phyloP scores from a whole-genome alignment of 1,140 invertebrate genomes.

The Archivesica marissinica region DNA sequence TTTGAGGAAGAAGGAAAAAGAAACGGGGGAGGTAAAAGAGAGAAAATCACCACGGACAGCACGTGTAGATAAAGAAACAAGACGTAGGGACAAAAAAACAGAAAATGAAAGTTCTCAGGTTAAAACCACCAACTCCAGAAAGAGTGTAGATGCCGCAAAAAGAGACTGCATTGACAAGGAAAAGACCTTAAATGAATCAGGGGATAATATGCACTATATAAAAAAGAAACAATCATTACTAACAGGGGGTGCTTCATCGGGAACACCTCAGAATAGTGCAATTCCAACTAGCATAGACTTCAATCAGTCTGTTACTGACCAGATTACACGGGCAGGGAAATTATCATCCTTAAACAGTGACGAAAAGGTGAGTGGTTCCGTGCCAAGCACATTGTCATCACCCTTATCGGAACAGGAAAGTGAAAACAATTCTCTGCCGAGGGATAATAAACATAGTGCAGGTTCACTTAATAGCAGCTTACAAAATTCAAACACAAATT shows the following conservation, averaged over 20 bases:
- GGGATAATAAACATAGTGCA: slow-evolving; percentile 12
- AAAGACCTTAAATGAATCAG: slow-evolving; percentile 54
- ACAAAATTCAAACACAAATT: slow-evolving; percentile 25
- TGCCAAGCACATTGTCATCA: slow-evolving; percentile 55
- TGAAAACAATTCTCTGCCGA: slow-evolving; percentile 15
- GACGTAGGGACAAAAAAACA: slow-evolving; percentile 29
- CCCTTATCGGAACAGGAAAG: slow-evolving; percentile 46
- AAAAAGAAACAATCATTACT: slow-evolving; percentile 79
- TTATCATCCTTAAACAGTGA: slow-evolving; percentile 67
- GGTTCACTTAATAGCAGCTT: slow-evolving; percentile 5
- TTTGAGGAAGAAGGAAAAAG: slow-evolving; percentile 56
- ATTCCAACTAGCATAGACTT: slow-evolving; percentile 77
- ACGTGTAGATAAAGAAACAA: slow-evolving; percentile 36
- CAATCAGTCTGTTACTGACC: slow-evolving; percentile 80
- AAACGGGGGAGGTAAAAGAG: slow-evolving; percentile 39
- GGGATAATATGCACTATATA: slow-evolving; percentile 83
- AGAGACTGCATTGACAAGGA: slow-evolving; percentile 6
- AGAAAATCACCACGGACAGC: slow-evolving; percentile 28
- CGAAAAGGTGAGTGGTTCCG: slow-evolving; percentile 63
- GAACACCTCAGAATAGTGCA: slow-evolving; percentile 66
- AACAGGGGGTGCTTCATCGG: slow-evolving; percentile 78
- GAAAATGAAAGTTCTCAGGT: slow-evolving; percentile 48
- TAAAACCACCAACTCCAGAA: slow-evolving; percentile 23
- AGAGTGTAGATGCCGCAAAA: slow-evolving; percentile 10
- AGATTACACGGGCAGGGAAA: slow-evolving; percentile 76